Evolutionary conservation across 2,797 vertebrate species (phyloP).

Genomic region (Tangara arthus): DNA sequence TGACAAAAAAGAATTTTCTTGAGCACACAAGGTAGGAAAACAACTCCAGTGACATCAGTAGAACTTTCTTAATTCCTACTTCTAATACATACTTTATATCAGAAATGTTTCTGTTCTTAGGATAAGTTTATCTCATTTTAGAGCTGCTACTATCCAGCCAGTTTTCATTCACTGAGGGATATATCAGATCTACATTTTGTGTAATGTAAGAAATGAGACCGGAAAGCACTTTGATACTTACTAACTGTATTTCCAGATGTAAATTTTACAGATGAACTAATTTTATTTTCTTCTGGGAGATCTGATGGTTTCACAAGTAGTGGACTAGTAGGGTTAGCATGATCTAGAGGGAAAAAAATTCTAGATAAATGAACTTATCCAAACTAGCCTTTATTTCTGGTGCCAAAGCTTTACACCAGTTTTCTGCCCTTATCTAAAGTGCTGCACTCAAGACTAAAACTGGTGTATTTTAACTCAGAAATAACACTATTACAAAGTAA

Average conservation of each 20-base stretch:
- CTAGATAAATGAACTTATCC: not conserved
- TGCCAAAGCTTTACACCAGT: not conserved
- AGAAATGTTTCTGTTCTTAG: not conserved
- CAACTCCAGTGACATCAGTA: not conserved
- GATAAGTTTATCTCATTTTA: not conserved
- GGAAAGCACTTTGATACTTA: conserved; percentile 74
- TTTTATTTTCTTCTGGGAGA: conserved; percentile 89
- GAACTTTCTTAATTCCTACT: not conserved
- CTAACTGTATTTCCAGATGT: conserved; percentile 88
- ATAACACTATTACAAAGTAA: not conserved
- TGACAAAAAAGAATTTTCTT: not conserved
- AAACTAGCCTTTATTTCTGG: not conserved
- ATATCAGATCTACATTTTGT: not conserved
- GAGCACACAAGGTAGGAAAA: not conserved
- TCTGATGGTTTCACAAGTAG: conserved; percentile 89
- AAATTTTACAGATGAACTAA: conserved; percentile 90
- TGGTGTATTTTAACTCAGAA: not conserved
- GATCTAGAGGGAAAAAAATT: conserved; percentile 77
- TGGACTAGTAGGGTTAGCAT: conserved; percentile 92
- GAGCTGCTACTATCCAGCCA: not conserved
- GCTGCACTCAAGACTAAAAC: not conserved
- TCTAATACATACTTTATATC: not conserved
- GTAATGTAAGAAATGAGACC: not conserved
- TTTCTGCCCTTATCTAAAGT: not conserved
- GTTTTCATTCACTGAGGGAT: not conserved